Base-by-base conservation (phyloP, 2,888 invertebrate genomes). In the Teleogryllus oceanicus region DNA sequence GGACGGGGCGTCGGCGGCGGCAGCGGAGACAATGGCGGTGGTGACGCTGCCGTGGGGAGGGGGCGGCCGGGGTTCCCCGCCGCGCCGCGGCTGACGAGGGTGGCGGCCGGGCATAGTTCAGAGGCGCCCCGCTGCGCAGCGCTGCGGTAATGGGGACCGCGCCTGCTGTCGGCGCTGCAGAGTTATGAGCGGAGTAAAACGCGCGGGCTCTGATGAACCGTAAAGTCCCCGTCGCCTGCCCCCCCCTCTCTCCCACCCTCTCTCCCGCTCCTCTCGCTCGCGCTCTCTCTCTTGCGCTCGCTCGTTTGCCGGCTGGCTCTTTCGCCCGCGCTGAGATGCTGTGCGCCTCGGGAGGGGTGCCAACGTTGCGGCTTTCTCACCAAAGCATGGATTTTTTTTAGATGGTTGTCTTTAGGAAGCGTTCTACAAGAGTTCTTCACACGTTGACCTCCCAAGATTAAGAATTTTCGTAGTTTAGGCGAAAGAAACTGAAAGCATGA, bases 141-240 rank as follows among this genome's bases (percentile, higher is more conserved):
- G 62, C 62, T 62, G n/a, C 62, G 62, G 62, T 62, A 62, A 62
- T 62, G 16, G 62, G 62, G 62, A 62, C 62, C 62, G 62, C 62
- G 62, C 62, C 62, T 62, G 62, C 62, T 62, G 62, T 62, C 62
- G 16, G 62, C 62, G 62, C 62, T 1, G 62, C n/a, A 62, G 62
- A 62, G n/a, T 62, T 62, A 62, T 62, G n/a, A 10, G 16, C 62
- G 13, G 62, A 62, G 62, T 62, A 62, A 62, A 62, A 62, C 62
- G 62, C 11, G 62, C 62, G 0, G 62, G 62, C 62, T 62, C 16
- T 13, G 16, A 62, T 62, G 62, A 62, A 62, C 62, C 62, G 62
- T 62, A 62, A 62, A 62, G 62, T 62, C 62, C 62, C 62, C 16
- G 62, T 62, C 62, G 16, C 62, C n/a, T 37, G 37, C 62, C 16